Base-by-base conservation (phyloP, 2,797 vertebrate species). In the Microcaecilia unicolor region DNA sequence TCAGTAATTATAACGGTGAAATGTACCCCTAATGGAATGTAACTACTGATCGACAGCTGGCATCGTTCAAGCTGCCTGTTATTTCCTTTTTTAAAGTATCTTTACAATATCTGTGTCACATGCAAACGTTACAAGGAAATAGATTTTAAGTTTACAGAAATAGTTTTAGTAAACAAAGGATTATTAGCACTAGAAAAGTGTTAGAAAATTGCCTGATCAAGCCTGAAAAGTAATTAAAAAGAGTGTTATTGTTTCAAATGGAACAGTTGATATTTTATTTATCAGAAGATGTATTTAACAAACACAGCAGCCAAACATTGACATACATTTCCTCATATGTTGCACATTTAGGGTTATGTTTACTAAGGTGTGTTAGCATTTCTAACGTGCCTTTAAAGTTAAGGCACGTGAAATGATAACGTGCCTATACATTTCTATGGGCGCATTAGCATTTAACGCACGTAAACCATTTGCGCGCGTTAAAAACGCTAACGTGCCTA, bases 141-240 rank as follows among this genome's bases (percentile, higher is more conserved):
- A 58, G 45, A 45, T 42, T 41, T 51, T 33, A 50, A 42, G 41
- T 51, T 65, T 46, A 50, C 42, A 11, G 61, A 45, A 67, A 63
- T 33, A 42, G 42, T 26, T 52, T 58, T 53, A 54, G 73, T 58
- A 53, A 63, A 43, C 29, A 19, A 30, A 25, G 49, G 49, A 59
- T 70, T 67, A 70, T 54, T 47, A 64, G 37, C 25, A 9, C 2
- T 3, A 34, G 30, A 8, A 22, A 26, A 37, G 33, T 19, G 52
- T 42, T 9, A 4, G 41, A 16, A 34, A 53, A 55, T 60, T 44
- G 51, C 29, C 48, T 62, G 42, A 35, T 36, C n/a, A 15, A 54
- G 41, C 32, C 31, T 47, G 39, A 19, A 34, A 41, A 42, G 22
- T 44, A 55, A 47, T 7, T 31, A 33, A 50, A 48, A n/a, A 8